These are phyloP conservation scores for Petroica traversi DNA, from an alignment of 2,113 vertebrate species.

Conservation along the genomic window DNA sequence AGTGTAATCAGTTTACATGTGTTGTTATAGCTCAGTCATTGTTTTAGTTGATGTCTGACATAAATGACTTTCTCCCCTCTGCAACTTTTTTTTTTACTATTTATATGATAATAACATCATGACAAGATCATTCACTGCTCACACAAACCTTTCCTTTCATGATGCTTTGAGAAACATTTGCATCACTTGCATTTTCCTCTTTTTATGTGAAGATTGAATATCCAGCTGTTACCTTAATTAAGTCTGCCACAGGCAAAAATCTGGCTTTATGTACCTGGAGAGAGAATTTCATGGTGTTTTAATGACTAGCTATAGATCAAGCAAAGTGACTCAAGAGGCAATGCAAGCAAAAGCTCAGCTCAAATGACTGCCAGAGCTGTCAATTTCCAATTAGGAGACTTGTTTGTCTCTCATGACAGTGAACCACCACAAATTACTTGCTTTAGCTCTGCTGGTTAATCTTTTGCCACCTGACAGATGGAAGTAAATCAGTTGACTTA, in stretches of 20 bases:
- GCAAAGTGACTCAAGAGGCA: conserved; percentile 42
- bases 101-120: not conserved
- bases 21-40: conserved; percentile 7
- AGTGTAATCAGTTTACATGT: not conserved
- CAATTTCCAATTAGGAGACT: conserved; percentile 68
- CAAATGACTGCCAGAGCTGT: conserved; percentile 56
- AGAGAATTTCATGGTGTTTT: conserved; percentile 69
- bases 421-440: conserved; percentile 53
- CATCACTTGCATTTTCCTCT: conserved; percentile 36
- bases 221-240: conserved; percentile 76
- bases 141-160: not conserved
- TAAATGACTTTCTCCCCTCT: not conserved
- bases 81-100: not conserved
- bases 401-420: conserved; percentile 62
- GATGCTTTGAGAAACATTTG: conserved; percentile 27
- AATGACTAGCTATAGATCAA: conserved; percentile 64
- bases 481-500: conserved; percentile 52
- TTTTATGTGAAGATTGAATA: conserved; percentile 58
- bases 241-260: conserved; percentile 68
- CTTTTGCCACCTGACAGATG: conserved; percentile 69
- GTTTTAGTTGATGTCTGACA: conserved; percentile 1
- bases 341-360: conserved; percentile 40
- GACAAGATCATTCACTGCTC: not conserved
- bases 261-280: conserved; percentile 70
- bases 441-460: conserved; percentile 64